These are phyloP conservation scores for Aphis craccivora DNA, from an alignment of 1,140 invertebrate genomes.

Conservation along the genomic window DNA sequence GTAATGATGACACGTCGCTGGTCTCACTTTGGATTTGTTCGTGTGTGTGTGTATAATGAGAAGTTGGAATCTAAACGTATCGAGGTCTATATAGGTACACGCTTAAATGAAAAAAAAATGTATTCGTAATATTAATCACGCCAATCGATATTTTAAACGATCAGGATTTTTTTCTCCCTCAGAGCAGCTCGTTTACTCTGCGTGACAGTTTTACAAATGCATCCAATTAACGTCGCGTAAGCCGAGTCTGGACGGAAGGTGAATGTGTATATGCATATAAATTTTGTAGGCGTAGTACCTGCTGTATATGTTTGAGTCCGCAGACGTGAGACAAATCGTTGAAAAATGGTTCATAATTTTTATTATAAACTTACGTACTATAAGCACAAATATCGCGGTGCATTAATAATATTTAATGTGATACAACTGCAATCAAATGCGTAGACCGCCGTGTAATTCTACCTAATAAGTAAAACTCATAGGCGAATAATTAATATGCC, in stretches of 20 bases:
- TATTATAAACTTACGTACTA: background rate
- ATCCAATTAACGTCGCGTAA: constrained; percentile 5
- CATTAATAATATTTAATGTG: background rate
- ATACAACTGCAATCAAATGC: background rate
- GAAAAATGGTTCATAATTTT: background rate
- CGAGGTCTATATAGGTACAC: background rate
- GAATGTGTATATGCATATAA: background rate
- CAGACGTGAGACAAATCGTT: background rate
- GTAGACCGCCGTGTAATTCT: background rate
- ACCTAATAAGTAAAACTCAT: background rate
- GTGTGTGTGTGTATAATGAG: background rate
- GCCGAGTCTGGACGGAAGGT: background rate
- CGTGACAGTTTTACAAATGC: constrained; percentile 32
- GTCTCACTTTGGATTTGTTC: background rate
- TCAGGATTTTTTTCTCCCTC: background rate
- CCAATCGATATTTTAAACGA: constrained; percentile 9
- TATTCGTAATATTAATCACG: background rate
- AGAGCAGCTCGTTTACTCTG: background rate
- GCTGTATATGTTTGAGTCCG: background rate
- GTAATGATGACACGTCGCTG: background rate
- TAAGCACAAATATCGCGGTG: background rate
- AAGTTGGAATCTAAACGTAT: background rate
- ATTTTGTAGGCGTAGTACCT: background rate
- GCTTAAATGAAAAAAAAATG: background rate
- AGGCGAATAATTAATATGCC: background rate